Conservation (phyloP, 2,888 invertebrate genomes). For the Bibio marci region DNA sequence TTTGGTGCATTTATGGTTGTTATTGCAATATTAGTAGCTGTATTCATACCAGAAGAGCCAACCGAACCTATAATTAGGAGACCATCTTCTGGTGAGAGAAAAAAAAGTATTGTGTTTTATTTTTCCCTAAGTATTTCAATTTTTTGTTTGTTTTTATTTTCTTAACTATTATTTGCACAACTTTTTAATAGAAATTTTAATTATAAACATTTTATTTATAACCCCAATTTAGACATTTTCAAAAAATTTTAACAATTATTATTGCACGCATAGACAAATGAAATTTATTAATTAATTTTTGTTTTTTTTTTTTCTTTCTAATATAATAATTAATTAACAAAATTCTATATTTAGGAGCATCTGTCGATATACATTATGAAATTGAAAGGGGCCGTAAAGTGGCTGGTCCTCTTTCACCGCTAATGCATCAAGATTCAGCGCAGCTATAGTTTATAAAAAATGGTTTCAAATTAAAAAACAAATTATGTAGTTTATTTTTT, state of each 20-base stretch:
- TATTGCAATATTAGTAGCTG: slow-evolving; percentile 82
- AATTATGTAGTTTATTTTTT: no score
- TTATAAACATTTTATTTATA: no score
- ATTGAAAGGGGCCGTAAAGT: slow-evolving; percentile 62
- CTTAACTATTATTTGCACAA: no score
- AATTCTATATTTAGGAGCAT: slow-evolving; percentile 32
- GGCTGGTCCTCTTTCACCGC: slow-evolving; percentile 58
- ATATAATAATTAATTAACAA: no score
- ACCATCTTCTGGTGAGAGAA: slow-evolving; percentile 33
- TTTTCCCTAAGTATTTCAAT: not conserved
- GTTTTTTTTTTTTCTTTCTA: no score
- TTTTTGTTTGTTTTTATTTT: slow-evolving; percentile 2
- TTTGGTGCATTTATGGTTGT: slow-evolving; percentile 94
- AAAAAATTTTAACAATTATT: no score
- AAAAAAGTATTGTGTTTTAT: slow-evolving; percentile 35
- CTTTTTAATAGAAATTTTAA: no score
- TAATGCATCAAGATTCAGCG: slow-evolving; percentile 61
- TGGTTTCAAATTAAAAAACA: no score
- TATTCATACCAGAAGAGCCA: slow-evolving; percentile 62
- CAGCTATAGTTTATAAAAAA: slow-evolving; percentile 38
- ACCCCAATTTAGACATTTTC: no score
- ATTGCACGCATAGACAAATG: no score
- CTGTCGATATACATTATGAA: slow-evolving; percentile 65
- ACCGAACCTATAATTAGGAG: slow-evolving; percentile 22
- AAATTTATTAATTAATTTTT: no score